phyloP scores from a whole-genome alignment of 2,113 vertebrate species.

The Dermatemys mawii region DNA sequence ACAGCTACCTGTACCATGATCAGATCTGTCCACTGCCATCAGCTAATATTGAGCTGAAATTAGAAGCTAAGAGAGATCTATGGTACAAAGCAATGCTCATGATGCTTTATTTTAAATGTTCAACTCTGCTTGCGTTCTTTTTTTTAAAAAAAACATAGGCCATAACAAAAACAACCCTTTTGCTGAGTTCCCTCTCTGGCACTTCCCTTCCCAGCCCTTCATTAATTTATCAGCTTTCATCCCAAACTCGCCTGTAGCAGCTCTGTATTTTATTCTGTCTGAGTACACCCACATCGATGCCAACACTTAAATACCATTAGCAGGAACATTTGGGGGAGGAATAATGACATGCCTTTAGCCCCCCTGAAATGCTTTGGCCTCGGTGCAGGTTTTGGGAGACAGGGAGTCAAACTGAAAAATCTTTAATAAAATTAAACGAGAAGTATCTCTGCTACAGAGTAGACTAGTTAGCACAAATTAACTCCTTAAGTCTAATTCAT shows the following conservation, averaged over 20 bases:
- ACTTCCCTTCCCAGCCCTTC: not conserved
- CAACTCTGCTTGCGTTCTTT: not conserved
- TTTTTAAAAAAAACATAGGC: too few relatives aligned
- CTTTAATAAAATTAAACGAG: not conserved
- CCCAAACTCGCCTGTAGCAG: not conserved
- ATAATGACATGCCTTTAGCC: not conserved
- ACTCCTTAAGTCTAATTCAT: not conserved
- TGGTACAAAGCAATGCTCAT: not conserved
- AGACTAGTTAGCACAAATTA: not conserved
- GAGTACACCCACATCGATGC: not conserved
- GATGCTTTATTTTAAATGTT: not conserved
- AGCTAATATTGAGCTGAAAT: not conserved
- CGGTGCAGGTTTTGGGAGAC: not conserved
- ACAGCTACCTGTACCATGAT: not conserved
- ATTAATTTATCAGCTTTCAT: not conserved
- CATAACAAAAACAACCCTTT: not conserved
- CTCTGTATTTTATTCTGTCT: not conserved
- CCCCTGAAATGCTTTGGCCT: not conserved
- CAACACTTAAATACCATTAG: not conserved
- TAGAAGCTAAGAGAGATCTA: not conserved
- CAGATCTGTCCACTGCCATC: not conserved
- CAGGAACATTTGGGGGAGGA: not conserved
- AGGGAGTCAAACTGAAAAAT: not conserved
- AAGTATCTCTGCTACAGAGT: not conserved
- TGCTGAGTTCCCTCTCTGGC: not conserved